A percentile compares a stretch with the other conserved stretches of the same genome.
phyloP scores from a whole-genome alignment of 1,140 invertebrate genomes.

The Drosophila asahinai region DNA sequence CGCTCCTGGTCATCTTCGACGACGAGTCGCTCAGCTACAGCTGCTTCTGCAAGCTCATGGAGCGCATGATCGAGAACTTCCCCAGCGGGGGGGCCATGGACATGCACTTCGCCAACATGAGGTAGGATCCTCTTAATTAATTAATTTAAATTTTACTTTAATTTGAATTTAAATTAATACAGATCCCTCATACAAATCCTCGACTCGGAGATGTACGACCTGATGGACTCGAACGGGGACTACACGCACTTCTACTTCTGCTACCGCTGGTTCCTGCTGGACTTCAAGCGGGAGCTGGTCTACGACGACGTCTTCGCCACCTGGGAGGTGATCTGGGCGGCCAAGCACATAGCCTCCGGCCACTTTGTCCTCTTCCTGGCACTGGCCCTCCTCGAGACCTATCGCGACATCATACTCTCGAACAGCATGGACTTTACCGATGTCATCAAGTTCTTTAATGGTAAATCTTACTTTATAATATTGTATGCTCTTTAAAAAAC shows the following conservation, averaged over 20 bases:
- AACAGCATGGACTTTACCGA: slow-evolving; percentile 99
- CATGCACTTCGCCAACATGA: slow-evolving; percentile 97
- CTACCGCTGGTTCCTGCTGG: slow-evolving; percentile 95
- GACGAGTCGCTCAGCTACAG: slow-evolving; percentile 97
- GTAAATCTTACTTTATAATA: too few species aligned
- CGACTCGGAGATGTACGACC: slow-evolving; percentile 96
- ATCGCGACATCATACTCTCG: slow-evolving; percentile 96
- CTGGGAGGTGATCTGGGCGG: slow-evolving; percentile 99
- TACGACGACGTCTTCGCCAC: slow-evolving; percentile 97
- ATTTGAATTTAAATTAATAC: too few species aligned
- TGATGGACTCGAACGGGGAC: slow-evolving; percentile 97
- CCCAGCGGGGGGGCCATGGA: slow-evolving; percentile 97
- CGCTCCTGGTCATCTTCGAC: slow-evolving; percentile 95
- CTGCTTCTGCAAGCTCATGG: slow-evolving; percentile 96
- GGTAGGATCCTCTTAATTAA: slow-evolving; percentile 84
- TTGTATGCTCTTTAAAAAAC: too few species aligned
- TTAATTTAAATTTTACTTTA: too few species aligned
- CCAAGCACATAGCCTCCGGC: slow-evolving; percentile 92
- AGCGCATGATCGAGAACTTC: slow-evolving; percentile 95
- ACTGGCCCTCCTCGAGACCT: slow-evolving; percentile 95
- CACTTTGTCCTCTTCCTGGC: slow-evolving; percentile 98
- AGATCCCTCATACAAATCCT: slow-evolving; percentile 93
- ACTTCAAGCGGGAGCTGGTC: slow-evolving; percentile 92
- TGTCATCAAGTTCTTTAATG: slow-evolving; percentile 96
- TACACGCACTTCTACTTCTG: slow-evolving; percentile 99